Evolutionary conservation across 2,888 invertebrate species (phyloP).

Genomic region (Brachyptera risi): DNA sequence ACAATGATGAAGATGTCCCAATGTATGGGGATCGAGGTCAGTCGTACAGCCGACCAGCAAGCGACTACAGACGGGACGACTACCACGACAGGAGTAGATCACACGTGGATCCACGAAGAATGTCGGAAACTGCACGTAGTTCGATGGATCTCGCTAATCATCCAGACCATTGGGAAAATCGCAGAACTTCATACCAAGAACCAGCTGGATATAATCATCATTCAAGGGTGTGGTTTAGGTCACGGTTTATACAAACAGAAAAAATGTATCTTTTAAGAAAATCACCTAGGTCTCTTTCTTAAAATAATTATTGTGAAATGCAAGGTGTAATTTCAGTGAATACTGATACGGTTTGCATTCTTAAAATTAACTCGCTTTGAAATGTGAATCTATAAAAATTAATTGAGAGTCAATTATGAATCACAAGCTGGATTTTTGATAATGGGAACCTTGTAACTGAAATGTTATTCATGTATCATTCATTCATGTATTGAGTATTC

Average conservation of each 20-base stretch:
- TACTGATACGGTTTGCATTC: too few relatives aligned
- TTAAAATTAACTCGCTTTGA: too few relatives aligned
- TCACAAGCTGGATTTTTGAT: too few relatives aligned
- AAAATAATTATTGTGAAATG: neutral
- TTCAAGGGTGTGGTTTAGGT: slow-evolving; percentile 27
- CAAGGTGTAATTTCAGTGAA: neutral
- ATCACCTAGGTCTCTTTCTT: neutral
- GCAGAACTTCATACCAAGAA: slow-evolving; percentile 24
- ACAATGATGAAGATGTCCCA: slow-evolving; percentile 37
- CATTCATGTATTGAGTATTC: too few relatives aligned
- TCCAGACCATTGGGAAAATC: slow-evolving; percentile 23
- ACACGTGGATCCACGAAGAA: slow-evolving; percentile 16
- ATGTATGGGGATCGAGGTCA: slow-evolving; percentile 21
- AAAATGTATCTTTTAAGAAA: neutral
- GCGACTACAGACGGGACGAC: slow-evolving; percentile 26
- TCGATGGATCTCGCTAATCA: slow-evolving; percentile 16
- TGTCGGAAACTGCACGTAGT: slow-evolving; percentile 22
- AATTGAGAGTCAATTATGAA: too few relatives aligned
- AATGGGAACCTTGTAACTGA: too few relatives aligned
- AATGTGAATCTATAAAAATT: too few relatives aligned
- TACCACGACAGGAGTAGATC: slow-evolving; percentile 10
- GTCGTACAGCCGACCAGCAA: slow-evolving; percentile 3
- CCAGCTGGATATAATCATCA: slow-evolving; percentile 23
- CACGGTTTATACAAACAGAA: slow-evolving; percentile 9
- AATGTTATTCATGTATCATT: too few relatives aligned